These are phyloP conservation scores for Hydrozoanthus gracilis DNA, from an alignment of 92 coral and sea anemone species.

Conservation along the genomic window DNA sequence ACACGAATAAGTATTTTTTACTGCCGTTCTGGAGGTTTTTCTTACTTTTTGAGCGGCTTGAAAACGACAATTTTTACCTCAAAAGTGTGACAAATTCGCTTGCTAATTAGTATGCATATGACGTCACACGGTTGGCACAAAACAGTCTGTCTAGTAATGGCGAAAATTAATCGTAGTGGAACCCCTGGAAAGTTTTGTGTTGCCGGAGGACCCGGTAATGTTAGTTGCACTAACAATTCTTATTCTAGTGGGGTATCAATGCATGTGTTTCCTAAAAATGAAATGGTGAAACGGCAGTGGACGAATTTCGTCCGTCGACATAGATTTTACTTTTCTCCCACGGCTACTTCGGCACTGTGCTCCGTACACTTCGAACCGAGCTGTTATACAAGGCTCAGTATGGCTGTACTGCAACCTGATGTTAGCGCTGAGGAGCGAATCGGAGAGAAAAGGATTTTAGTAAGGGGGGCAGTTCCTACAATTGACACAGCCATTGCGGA, in stretches of 20 bases:
- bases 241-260: slow-evolving; percentile 59
- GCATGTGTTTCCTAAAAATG: slow-evolving; percentile 64
- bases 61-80: too few species aligned
- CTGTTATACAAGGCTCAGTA: slow-evolving; percentile 36
- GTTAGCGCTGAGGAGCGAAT: slow-evolving; percentile 10
- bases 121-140: too few species aligned
- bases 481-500: not conserved
- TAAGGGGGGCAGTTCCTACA: not conserved
- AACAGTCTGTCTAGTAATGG: not conserved
- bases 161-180: not conserved
- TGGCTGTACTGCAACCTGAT: not conserved
- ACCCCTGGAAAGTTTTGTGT: slow-evolving; percentile 9
- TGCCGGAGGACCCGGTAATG: slow-evolving; percentile 23
- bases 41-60: too few species aligned
- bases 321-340: slow-evolving; percentile 45
- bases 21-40: too few species aligned
- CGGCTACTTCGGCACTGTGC: slow-evolving; percentile 56
- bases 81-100: too few species aligned
- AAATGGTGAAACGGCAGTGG: slow-evolving; percentile 54
- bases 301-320: slow-evolving; percentile 64
- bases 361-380: slow-evolving; percentile 57
- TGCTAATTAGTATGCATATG: too few species aligned
- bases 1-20: too few species aligned
- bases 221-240: slow-evolving; percentile 66
- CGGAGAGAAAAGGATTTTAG: slow-evolving; percentile 5